Evolutionary conservation across 2,113 vertebrate species (phyloP).

Genomic region (Clinocottus analis): DNA sequence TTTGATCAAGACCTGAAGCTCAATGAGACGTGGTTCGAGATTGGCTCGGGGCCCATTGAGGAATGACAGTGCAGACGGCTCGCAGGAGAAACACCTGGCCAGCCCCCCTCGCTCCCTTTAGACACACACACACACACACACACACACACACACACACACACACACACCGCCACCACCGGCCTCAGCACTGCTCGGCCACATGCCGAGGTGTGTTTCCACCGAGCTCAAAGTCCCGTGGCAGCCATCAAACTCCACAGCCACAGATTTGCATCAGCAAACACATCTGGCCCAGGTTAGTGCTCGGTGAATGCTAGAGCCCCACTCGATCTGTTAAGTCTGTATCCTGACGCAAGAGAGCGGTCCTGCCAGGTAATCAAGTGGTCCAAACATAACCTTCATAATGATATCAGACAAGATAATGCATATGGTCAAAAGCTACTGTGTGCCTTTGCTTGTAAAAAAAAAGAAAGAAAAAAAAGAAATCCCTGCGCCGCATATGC

Average conservation of each 20-base stretch:
- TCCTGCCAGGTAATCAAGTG: slow-evolving; percentile 29
- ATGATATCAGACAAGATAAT: slow-evolving; percentile 51
- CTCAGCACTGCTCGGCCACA: slow-evolving; percentile 48
- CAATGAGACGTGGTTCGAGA: slow-evolving; percentile 49
- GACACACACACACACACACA: background rate
- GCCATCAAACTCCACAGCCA: slow-evolving; percentile 33
- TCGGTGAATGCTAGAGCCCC: slow-evolving; percentile 41
- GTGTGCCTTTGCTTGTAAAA: slow-evolving; percentile 57
- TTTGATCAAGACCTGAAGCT: slow-evolving; percentile 66
- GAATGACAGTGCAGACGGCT: slow-evolving; percentile 62
- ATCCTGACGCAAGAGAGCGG: slow-evolving; percentile 17
- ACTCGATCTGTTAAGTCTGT: slow-evolving; percentile 47
- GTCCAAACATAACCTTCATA: slow-evolving; percentile 27
- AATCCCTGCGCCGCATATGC: slow-evolving; percentile 59
- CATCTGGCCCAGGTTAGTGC: slow-evolving; percentile 37
- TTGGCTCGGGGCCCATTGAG: slow-evolving; percentile 43
- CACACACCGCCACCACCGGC: background rate
- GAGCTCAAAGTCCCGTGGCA: slow-evolving; percentile 39
- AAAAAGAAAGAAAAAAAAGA: slow-evolving; percentile 1
- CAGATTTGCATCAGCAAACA: slow-evolving; percentile 48
- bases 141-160: no score
- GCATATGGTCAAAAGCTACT: slow-evolving; percentile 50
- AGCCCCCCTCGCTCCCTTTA: no score
- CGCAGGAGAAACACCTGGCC: slow-evolving; percentile 68
- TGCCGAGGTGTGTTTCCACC: slow-evolving; percentile 70